Percentiles rank a stretch among this genome's conserved stretches.
phyloP scores from a whole-genome alignment of 2,797 vertebrate genomes.

The Spinibarbus caldwelli region DNA sequence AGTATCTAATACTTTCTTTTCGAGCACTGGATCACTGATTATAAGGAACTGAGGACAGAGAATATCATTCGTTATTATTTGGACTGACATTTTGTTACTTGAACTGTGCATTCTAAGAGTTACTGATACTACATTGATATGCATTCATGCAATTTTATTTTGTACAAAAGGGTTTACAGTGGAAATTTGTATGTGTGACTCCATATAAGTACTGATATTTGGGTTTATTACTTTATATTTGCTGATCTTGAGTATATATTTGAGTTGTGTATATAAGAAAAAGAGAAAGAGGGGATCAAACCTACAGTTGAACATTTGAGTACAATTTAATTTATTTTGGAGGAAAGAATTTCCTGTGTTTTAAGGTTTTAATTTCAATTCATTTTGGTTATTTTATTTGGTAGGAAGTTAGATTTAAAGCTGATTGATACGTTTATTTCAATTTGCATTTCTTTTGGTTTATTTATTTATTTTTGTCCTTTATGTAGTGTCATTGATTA shows the following conservation, averaged over 20 bases:
- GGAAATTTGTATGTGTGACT: neutral
- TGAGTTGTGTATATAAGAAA: neutral
- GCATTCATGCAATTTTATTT: neutral
- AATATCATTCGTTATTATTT: neutral
- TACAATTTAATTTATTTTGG: neutral
- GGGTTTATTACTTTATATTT: neutral
- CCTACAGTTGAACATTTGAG: neutral
- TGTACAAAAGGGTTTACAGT: neutral
- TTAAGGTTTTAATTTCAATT: neutral
- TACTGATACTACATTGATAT: neutral
- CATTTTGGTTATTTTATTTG: too few relatives aligned
- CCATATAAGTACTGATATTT: neutral
- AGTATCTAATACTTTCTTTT: neutral
- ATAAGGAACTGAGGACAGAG: neutral
- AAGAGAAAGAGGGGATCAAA: neutral
- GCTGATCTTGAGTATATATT: neutral
- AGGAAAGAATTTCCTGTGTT: neutral
- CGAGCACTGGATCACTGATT: neutral
- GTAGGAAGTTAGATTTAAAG: too few relatives aligned
- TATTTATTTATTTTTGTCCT: neutral
- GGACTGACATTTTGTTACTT: neutral
- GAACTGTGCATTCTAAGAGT: neutral
- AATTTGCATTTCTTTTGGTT: neutral
- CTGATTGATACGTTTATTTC: neutral
- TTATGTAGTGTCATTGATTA: neutral